Conservation (phyloP, 2,888 invertebrate genomes). For the Spodoptera exigua region DNA sequence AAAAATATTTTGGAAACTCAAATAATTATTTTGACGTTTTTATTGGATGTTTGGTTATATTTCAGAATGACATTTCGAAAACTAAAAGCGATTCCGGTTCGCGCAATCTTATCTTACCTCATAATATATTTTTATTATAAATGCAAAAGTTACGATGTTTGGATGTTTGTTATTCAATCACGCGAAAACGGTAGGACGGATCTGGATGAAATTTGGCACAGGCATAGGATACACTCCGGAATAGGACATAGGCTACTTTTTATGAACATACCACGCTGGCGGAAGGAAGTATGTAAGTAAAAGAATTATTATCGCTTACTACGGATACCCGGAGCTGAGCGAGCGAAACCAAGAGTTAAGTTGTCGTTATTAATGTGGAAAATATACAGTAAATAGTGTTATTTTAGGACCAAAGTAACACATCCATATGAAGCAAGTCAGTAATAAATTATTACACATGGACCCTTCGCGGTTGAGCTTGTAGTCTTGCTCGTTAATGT, state of each 20-base stretch:
- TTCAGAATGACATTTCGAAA: slow-evolving; percentile 19
- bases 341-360: slow-evolving; percentile 3
- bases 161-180: too few species aligned
- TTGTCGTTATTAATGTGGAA: slow-evolving; percentile 33
- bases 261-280: too few species aligned
- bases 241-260: too few species aligned
- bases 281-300: slow-evolving; percentile 12
- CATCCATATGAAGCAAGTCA: slow-evolving; percentile 66
- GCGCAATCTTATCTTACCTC: too few species aligned
- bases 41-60: slow-evolving; percentile 13
- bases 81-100: slow-evolving; percentile 23
- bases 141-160: too few species aligned
- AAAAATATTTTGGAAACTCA: slow-evolving; percentile 26
- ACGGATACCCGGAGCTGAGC: too few species aligned
- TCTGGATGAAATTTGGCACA: too few species aligned
- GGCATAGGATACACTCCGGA: too few species aligned
- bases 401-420: slow-evolving; percentile 61
- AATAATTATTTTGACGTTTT: slow-evolving; percentile 32
- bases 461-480: slow-evolving; percentile 82
- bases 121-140: too few species aligned
- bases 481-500: slow-evolving; percentile 78
- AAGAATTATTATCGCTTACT: slow-evolving; percentile 12
- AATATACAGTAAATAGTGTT: slow-evolving; percentile 62
- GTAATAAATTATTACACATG: slow-evolving; percentile 84
- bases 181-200: too few species aligned